Evolutionary conservation across 2,797 vertebrate genomes (phyloP), one percentile per base, ranked within the genome.

Genomic region (Girardinus metallicus): DNA sequence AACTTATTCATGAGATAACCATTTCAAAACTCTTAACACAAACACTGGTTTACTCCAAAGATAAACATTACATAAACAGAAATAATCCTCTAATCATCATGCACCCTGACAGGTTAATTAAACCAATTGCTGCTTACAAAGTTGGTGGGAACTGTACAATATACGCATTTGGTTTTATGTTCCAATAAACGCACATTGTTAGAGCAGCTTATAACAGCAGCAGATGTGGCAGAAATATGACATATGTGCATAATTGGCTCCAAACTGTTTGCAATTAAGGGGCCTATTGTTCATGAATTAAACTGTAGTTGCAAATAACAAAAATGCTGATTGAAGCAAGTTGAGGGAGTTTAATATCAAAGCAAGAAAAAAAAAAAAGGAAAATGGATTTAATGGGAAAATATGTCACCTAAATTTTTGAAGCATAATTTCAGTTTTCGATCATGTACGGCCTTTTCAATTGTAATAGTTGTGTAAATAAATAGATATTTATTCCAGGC

Each of bases 161-260:
- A 72, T 23, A 64, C 9, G 66, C 39, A 53, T 75, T 49, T 70
- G 36, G 12, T 74, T 76, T 77, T 73, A 79, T 77, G 12, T 66
- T 18, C 57, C 18, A 76, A 16, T 75, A 74, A 83, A 73, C 16
- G 15, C 16, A 64, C 73, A 53, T 53, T 73, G 43, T 51, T 60
- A 4, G 18, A 85, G 60, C n/a, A 73, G 12, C 49, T 68, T 13
- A 23, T 79, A 75, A 43, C 13, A 72, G 71, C 29, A 55, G 51
- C 80, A 82, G 74, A 72, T 83, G 74, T 77, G 51, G 36, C 73
- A 43, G 73, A 75, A 62, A 78, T 44, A 36, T 74, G 51, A 57
- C 76, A 74, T 66, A 78, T 80, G 55, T 72, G 49, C 44, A 76
- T 34, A 60, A 77, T 46, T 66, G 29, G 43, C 75, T n/a, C 23